These are phyloP conservation scores for Lerista edwardsae DNA, from an alignment of 2,797 vertebrate genomes.

Conservation along the genomic window DNA sequence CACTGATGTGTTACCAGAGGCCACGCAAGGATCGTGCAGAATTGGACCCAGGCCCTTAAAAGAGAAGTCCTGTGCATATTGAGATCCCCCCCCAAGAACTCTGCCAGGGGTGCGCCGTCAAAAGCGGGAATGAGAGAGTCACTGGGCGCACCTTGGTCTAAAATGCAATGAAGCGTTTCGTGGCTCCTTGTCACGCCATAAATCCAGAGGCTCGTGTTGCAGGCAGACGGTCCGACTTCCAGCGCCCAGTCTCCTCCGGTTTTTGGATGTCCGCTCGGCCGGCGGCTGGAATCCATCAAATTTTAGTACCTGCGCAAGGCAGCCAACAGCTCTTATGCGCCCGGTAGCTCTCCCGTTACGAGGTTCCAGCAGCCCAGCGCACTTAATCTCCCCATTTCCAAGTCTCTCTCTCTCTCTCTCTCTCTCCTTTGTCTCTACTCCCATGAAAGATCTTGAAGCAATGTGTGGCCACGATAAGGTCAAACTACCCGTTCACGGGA, in stretches of 20 bases:
- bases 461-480: background rate
- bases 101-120: background rate
- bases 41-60: too few relatives aligned
- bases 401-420: background rate
- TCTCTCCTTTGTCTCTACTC: background rate
- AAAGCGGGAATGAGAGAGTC: background rate
- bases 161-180: background rate
- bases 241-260: background rate
- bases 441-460: background rate
- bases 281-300: slow-evolving; percentile 7
- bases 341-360: background rate
- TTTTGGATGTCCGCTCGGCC: background rate
- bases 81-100: too few relatives aligned
- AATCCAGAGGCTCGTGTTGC: background rate
- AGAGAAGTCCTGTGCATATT: too few relatives aligned
- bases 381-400: background rate
- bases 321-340: slow-evolving; percentile 1
- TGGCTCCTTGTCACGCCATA: background rate
- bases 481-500: too few relatives aligned
- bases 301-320: background rate
- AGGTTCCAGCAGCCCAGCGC: background rate
- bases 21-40: too few relatives aligned
- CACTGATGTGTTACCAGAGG: background rate
- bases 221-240: background rate
- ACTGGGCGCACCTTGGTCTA: background rate